Base-by-base conservation (phyloP, 2,888 invertebrate species). In the Litoditis marina region DNA sequence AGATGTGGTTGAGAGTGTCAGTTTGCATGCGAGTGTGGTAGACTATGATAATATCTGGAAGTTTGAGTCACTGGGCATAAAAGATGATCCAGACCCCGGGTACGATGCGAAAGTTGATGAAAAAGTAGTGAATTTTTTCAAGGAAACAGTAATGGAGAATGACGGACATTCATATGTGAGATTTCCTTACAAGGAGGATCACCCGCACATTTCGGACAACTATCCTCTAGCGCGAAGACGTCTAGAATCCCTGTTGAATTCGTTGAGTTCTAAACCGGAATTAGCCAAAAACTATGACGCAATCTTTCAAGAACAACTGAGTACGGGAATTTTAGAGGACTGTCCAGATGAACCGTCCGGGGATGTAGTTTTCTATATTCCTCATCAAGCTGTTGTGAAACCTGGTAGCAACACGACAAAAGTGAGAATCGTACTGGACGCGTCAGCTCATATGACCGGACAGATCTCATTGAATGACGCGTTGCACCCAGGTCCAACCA, bases 301-400 rank as follows among this genome's bases (percentile, higher is more conserved):
- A n/a, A 11, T 13, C 11, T 47, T 47, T 22, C 11, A 13, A 22
- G 49, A 47, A 22, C 49, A 47, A 47, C n/a, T n/a, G 22, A 19
- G 19, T 16, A 47, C 16, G 11, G 25, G 25, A 19, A 47, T 47
- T 19, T 16, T 47, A 16, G 49, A 47, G 25, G 64, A 13, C 13
- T 13, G 11, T 22, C n/a, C n/a, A n/a, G n/a, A n/a, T n/a, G n/a
- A n/a, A n/a, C n/a, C n/a, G n/a, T n/a, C n/a, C n/a, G n/a, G n/a
- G n/a, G n/a, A n/a, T n/a, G n/a, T 34, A n/a, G 19, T 22, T 13
- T 27, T 55, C 31, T 64, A 60, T 25, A 60, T 60, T n/a, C 60
- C 60, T 16, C 65, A 60, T 25, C 60, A 60, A 32, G 11, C 22
- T n/a, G 60, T 65, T 16, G 25, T 60, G 27, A 60, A 62, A n/a